Percentiles rank a stretch among this genome's conserved stretches.
Evolutionary conservation across 30 jellyfish, hydroid and myxozoan species (phyloP).

Genomic region (Hydra vulgaris): DNA sequence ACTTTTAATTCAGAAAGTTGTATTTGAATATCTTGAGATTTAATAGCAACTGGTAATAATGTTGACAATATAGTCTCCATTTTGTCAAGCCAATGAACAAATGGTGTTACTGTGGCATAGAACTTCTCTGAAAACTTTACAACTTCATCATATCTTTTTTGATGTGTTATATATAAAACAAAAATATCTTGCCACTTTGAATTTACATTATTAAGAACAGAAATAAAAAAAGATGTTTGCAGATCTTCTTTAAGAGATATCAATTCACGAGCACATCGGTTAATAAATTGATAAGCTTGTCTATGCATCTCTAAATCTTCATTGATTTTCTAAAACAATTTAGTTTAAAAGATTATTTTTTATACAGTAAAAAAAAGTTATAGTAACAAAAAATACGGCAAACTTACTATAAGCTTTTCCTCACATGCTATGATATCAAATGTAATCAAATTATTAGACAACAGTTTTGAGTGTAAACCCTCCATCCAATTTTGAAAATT

Average conservation of each 20-base stretch:
- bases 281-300: slow-evolving; percentile 69
- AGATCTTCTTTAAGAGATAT: slow-evolving; percentile 66
- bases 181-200: slow-evolving; percentile 90
- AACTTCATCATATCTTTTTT: slow-evolving; percentile 78
- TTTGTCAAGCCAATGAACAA: slow-evolving; percentile 67
- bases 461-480: slow-evolving; percentile 29
- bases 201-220: slow-evolving; percentile 69
- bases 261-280: slow-evolving; percentile 92
- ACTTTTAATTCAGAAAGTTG: slow-evolving; percentile 89
- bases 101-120: slow-evolving; percentile 71
- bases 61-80: slow-evolving; percentile 87
- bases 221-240: slow-evolving; percentile 53
- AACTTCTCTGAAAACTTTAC: slow-evolving; percentile 92
- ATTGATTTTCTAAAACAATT: slow-evolving; percentile 44
- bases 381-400: no score
- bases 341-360: no score
- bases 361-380: no score
- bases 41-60: slow-evolving; percentile 65
- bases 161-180: slow-evolving; percentile 58
- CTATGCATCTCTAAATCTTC: slow-evolving; percentile 88
- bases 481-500: slow-evolving; percentile 73
- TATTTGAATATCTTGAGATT: slow-evolving; percentile 52
- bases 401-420: slow-evolving; percentile 59
- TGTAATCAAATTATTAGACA: slow-evolving; percentile 52
- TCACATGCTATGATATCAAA: slow-evolving; percentile 71